Base-by-base conservation (phyloP, 2,888 invertebrate species). In the Arrhopalites spinosus region DNA sequence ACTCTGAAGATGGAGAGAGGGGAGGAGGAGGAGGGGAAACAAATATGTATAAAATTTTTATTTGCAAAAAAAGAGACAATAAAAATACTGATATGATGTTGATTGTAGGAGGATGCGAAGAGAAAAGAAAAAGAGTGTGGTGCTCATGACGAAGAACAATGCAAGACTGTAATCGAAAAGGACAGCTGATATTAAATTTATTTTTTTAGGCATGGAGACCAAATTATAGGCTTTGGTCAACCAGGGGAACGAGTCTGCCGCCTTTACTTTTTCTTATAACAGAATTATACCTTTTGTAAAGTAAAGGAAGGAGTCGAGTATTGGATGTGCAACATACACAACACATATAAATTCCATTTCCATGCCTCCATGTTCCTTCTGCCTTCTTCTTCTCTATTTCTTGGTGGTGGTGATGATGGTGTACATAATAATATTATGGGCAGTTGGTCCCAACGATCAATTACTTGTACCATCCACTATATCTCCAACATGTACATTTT, bases 221-320 rank as follows among this genome's bases (percentile, higher is more conserved):
- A 81, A 82, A 82, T 82, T 82, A 82, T 82, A 82, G 82, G 82
- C 80, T 82, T 81, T 81, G 82, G 81, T 82, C 82, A 82, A 81
- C 80, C 76, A 78, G 61, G 74, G 79, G 81, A 81, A 79, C 78
- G 78, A 81, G 79, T 79, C 77, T 78, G 79, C 77, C 75, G 74
- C 77, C 76, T 77, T 45, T 78, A 36, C 56, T 20, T 29, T 27
- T 68, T 45, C 47, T 68, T 23, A n/a, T 17, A 29, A 27, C 64
- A 30, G 20, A 50, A 3, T 8, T 50, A 50, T 61, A 61, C 59
- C n/a, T 25, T 61, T n/a, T 25, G 59, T 15, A 61, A 27, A 17
- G 59, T 61, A 25, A 27, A 25, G 23, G 25, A 61, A 13, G 8
- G 56, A 59, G 59, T 7, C 15, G 45, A 11, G 15, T 15, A 45